Conservation (phyloP, 2,797 vertebrate species). For the Chaenodraco wilsoni region DNA sequence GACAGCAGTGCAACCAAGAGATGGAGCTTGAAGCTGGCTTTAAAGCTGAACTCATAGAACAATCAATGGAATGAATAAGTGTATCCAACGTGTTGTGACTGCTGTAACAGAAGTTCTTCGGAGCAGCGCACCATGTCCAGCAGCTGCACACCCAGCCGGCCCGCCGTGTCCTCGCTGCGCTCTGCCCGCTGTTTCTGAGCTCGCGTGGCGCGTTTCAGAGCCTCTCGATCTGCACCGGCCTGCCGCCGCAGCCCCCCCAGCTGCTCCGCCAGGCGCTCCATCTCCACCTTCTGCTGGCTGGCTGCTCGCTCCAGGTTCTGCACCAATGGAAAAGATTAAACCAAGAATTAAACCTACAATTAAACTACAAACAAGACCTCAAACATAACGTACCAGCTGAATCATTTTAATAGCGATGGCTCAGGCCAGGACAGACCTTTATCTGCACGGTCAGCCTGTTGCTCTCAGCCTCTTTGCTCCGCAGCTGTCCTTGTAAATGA, state of each 20-base stretch:
- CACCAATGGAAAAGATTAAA: background rate
- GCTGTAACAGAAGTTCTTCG: too few relatives aligned
- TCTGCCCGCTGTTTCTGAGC: constrained; percentile 90
- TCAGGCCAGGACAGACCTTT: constrained; percentile 69
- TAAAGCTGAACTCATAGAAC: background rate
- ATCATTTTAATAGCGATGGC: background rate
- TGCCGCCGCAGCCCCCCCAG: constrained; percentile 82
- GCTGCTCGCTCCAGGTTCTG: constrained; percentile 89
- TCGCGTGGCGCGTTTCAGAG: constrained; percentile 87
- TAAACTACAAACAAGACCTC: background rate
- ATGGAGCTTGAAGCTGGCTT: background rate
- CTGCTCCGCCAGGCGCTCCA: constrained; percentile 83
- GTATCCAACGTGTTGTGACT: too few relatives aligned
- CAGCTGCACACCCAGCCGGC: constrained; percentile 85
- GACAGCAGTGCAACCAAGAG: background rate
- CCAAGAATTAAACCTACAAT: background rate
- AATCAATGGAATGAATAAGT: background rate
- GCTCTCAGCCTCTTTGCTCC: constrained; percentile 90
- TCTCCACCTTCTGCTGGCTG: constrained; percentile 84
- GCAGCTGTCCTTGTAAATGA: constrained; percentile 89
- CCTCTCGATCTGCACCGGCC: constrained; percentile 84
- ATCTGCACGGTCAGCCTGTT: constrained; percentile 88
- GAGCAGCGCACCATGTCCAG: constrained; percentile 84
- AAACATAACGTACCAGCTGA: background rate
- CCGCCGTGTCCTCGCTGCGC: constrained; percentile 84